Base-by-base conservation (phyloP, 2,113 vertebrate species). In the Alethe diademata region DNA sequence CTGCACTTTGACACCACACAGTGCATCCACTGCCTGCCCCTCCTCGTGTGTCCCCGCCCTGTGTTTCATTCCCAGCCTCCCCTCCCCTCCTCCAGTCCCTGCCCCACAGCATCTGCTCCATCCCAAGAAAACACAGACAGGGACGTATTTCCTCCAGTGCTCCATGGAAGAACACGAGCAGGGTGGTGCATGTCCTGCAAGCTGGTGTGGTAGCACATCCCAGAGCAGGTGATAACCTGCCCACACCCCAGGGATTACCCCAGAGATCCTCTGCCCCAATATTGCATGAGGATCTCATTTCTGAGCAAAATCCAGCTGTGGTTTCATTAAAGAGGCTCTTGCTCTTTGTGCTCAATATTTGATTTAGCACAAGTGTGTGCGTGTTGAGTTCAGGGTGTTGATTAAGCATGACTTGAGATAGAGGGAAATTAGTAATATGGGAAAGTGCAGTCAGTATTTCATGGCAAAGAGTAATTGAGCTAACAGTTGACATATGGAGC, bases 401-500 rank as follows among this genome's bases (percentile, higher is more conserved):
- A 97, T 97, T 96, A 97, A 95, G 90, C 93, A 69, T 72, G 79
- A 95, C 93, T 96, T 4, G 20, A 92, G 92, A 95, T 87, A 95
- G 90, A 81, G 80, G 94, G 88, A 97, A 97, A 97, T 96, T 95
- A 92, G 92, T 91, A 96, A 94, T 96, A 95, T 88, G 92, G 83
- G 95, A 75, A 97, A 95, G 88, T 65, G 69, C 80, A 96, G 95
- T 94, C 89, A 84, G 95, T 90, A 83, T 93, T 96, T 97, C 95
- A 92, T 86, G 87, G 95, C 88, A 60, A 97, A 56, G 85, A 81
- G 85, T 92, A 79, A 70, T 94, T 97, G 96, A 96, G 95, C 96
- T 98, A 94, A 96, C 95, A 93, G 92, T 92, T 97, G 97, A 97
- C 98, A 98, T 97, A 97, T 96, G 97, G 97, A 97, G 92, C 97